Conservation (phyloP, 2,888 invertebrate genomes). For the Diaprepes abbreviatus region DNA sequence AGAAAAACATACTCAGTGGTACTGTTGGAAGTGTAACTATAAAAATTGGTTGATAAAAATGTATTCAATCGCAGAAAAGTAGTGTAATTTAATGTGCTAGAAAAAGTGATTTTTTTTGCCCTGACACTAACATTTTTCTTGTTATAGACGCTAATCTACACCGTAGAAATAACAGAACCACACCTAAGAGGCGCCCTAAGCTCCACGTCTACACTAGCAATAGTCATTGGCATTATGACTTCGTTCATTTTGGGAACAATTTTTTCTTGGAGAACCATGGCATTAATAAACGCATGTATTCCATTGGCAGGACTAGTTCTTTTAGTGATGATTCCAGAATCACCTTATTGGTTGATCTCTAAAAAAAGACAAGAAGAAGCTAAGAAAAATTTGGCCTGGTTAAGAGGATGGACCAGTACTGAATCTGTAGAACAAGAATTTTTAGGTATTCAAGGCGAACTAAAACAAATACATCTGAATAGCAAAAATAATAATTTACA, state of each 20-base stretch:
- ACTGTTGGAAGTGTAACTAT: too few species aligned
- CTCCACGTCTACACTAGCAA: constrained; percentile 81
- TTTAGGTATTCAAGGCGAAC: constrained; percentile 64
- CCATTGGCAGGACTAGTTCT: constrained; percentile 75
- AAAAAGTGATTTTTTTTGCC: too few species aligned
- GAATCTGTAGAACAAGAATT: constrained; percentile 74
- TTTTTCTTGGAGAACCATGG: constrained; percentile 79
- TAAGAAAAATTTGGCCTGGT: constrained; percentile 79
- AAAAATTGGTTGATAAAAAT: too few species aligned
- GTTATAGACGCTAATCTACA: constrained; percentile 80
- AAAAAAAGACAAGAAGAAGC: constrained; percentile 77
- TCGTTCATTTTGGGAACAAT: constrained; percentile 84
- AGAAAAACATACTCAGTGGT: too few species aligned
- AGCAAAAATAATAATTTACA: constrained; percentile 6
- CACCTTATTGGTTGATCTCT: constrained; percentile 83
- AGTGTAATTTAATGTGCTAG: too few species aligned
- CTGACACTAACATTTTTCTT: too few species aligned
- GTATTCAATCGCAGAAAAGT: too few species aligned
- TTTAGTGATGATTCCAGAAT: constrained; percentile 82
- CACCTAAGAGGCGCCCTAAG: constrained; percentile 80
- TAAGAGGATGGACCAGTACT: constrained; percentile 81
- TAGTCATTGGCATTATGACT: constrained; percentile 82
- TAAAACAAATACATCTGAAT: constrained; percentile 48
- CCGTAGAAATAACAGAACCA: constrained; percentile 86
- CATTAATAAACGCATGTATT: constrained; percentile 75